Evolutionary conservation across 2,797 vertebrate genomes (phyloP).

Genomic region (Phataginus tetradactyla): DNA sequence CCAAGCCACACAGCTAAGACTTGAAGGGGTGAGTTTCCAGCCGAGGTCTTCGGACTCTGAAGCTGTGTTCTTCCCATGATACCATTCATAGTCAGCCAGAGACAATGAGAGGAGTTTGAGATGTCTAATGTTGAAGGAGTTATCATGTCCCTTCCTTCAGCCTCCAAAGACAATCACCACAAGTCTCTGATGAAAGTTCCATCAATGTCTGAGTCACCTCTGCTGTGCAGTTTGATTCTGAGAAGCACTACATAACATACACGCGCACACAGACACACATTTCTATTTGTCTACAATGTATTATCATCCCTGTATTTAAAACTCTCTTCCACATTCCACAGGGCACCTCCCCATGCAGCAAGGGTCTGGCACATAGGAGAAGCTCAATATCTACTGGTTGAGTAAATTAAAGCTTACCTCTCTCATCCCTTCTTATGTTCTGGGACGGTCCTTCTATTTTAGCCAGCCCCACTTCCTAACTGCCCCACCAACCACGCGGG

Average conservation of each 20-base stretch:
- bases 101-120: neutral
- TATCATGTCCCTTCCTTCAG: neutral
- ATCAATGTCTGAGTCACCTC: neutral
- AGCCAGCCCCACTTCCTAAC: neutral
- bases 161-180: neutral
- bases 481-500: neutral
- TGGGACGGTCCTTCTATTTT: neutral
- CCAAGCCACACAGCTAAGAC: neutral
- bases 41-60: neutral
- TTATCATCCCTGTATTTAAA: neutral
- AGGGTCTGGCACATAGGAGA: neutral
- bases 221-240: neutral
- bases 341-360: neutral
- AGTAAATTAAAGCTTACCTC: neutral
- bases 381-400: neutral
- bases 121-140: neutral
- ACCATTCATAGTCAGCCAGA: neutral
- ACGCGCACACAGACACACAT: neutral
- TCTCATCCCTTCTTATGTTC: neutral
- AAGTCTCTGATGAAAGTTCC: neutral
- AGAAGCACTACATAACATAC: neutral
- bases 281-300: neutral
- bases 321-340: neutral
- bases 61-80: neutral
- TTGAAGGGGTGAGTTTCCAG: neutral